These are phyloP conservation scores for Micronisus gabar DNA, from an alignment of 2,113 vertebrate genomes.

Conservation along the genomic window DNA sequence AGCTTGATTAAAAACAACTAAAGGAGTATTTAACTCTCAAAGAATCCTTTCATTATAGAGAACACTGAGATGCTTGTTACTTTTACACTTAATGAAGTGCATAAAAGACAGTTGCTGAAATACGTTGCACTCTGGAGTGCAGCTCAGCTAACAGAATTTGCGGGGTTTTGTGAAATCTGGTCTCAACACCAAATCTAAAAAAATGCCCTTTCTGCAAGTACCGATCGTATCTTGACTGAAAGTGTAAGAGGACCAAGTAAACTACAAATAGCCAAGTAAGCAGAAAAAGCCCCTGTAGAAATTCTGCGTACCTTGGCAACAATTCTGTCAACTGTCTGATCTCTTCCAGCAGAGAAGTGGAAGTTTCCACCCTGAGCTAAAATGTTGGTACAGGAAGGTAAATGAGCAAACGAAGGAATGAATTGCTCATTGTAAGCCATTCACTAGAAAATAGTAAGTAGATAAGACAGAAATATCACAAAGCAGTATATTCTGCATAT, in stretches of 20 bases:
- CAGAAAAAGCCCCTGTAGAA: slow-evolving; percentile 8
- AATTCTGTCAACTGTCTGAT: slow-evolving; percentile 10
- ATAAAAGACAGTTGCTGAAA: slow-evolving; percentile 46
- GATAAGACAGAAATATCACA: background rate
- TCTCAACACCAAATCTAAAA: background rate
- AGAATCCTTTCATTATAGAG: slow-evolving; percentile 57
- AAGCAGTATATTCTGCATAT: background rate
- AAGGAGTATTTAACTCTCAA: slow-evolving; percentile 42
- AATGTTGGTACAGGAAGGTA: slow-evolving; percentile 17
- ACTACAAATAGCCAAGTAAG: background rate
- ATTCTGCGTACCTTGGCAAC: slow-evolving; percentile 32
- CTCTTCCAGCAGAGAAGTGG: slow-evolving; percentile 39
- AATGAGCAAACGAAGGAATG: slow-evolving; percentile 3
- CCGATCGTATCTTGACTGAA: fast-evolving
- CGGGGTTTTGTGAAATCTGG: background rate
- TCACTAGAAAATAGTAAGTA: slow-evolving; percentile 24
- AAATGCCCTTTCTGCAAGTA: background rate
- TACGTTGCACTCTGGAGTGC: background rate
- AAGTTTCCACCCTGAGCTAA: slow-evolving; percentile 57
- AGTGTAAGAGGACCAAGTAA: background rate
- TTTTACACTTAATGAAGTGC: slow-evolving; percentile 20
- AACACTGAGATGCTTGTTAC: slow-evolving; percentile 53
- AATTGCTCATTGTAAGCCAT: slow-evolving; percentile 15
- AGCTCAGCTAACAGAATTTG: background rate
- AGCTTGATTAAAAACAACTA: slow-evolving; percentile 52